Percentiles rank a stretch among this genome's conserved stretches.
Conservation (phyloP, 2,113 vertebrate species). For the Trichechus manatus region DNA sequence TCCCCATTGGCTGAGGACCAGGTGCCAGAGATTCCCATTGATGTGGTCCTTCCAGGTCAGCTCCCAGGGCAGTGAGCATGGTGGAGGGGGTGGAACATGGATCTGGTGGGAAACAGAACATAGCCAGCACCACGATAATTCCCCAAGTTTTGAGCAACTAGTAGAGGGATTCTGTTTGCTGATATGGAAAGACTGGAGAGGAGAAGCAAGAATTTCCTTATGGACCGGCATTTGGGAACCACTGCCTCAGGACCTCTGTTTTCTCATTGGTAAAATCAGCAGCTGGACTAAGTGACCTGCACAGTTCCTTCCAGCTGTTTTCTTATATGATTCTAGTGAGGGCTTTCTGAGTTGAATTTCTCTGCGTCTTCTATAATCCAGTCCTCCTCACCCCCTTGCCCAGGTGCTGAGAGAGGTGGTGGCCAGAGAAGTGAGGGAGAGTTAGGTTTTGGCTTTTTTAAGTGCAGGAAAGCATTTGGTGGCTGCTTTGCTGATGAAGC, state of each 20-base stretch:
- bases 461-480: not conserved
- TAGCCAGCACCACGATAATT: not conserved
- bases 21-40: not conserved
- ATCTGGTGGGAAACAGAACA: not conserved
- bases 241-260: not conserved
- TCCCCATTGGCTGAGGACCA: not conserved
- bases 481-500: not conserved
- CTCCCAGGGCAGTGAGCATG: not conserved
- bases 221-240: not conserved
- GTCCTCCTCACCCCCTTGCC: not conserved
- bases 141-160: not conserved
- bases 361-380: not conserved
- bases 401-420: not conserved
- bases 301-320: not conserved
- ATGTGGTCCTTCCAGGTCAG: not conserved
- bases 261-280: not conserved
- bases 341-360: not conserved
- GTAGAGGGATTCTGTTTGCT: not conserved
- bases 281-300: not conserved
- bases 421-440: fast-evolving
- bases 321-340: not conserved
- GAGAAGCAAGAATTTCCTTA: not conserved
- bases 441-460: not conserved
- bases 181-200: not conserved
- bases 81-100: not conserved